These are phyloP conservation scores for Hypsibius dujardini DNA, from an alignment of 1,140 invertebrate genomes.

Conservation along the genomic window DNA sequence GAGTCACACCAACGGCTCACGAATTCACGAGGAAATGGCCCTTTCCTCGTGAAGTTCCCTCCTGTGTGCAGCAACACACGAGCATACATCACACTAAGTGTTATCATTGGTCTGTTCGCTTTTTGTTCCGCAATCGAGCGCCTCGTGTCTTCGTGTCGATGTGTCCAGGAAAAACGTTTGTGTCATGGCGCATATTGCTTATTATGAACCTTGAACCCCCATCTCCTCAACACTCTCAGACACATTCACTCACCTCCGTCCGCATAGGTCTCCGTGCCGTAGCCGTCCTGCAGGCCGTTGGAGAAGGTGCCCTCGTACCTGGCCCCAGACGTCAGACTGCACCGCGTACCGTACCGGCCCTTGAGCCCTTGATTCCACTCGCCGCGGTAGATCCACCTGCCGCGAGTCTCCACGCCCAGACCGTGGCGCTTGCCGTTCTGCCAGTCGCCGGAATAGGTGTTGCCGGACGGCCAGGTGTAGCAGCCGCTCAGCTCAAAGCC, in stretches of 20 bases:
- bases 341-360: slow-evolving; percentile 84
- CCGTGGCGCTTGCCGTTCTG: slow-evolving; percentile 97
- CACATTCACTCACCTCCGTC: slow-evolving; percentile 61
- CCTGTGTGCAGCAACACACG: too few species aligned
- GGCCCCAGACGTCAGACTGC: slow-evolving; percentile 55
- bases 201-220: too few species aligned
- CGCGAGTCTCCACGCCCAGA: slow-evolving; percentile 82
- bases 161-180: too few species aligned
- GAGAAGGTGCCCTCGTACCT: slow-evolving; percentile 99
- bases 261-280: slow-evolving; percentile 96
- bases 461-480: slow-evolving; percentile 92
- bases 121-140: too few species aligned
- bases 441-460: slow-evolving; percentile 94
- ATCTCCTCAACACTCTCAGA: too few species aligned
- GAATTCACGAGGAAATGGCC: too few species aligned
- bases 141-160: too few species aligned
- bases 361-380: slow-evolving; percentile 99
- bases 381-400: slow-evolving; percentile 88
- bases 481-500: slow-evolving; percentile 97
- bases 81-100: too few species aligned
- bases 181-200: too few species aligned
- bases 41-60: too few species aligned
- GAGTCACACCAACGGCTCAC: too few species aligned
- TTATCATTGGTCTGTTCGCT: too few species aligned
- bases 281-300: slow-evolving; percentile 92